A percentile compares a stretch with the other conserved stretches of the same genome.
Evolutionary conservation across 2,888 invertebrate species (phyloP).

Genomic region (Sinotaia quadrata): DNA sequence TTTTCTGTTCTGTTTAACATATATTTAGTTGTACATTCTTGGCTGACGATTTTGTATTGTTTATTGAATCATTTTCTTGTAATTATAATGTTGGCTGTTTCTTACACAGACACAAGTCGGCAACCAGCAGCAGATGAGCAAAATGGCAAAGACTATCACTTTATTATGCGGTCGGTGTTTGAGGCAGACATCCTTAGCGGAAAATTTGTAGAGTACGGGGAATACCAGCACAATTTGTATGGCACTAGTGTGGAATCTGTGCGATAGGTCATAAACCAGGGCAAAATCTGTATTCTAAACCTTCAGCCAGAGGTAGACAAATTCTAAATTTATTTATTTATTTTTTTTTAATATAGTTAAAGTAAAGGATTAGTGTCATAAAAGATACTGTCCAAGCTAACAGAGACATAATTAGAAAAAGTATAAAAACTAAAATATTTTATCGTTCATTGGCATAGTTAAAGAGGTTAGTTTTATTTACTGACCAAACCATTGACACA

Average conservation of each 20-base stretch:
- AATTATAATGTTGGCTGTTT: too few relatives aligned
- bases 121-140: constrained; percentile 92
- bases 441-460: constrained; percentile 94
- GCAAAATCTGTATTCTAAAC: constrained; percentile 97
- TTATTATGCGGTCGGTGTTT: constrained; percentile 94
- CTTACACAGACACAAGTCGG: constrained; percentile 94
- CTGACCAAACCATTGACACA: too few relatives aligned
- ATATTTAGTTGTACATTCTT: too few relatives aligned
- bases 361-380: constrained; percentile 92
- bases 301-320: constrained; percentile 85
- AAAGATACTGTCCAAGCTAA: too few relatives aligned
- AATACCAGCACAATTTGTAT: constrained; percentile 97
- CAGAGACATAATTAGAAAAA: constrained; percentile 94
- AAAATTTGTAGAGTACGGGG: constrained; percentile 97
- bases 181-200: constrained; percentile 93
- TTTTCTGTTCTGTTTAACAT: too few relatives aligned
- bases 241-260: constrained; percentile 96
- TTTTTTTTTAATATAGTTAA: too few relatives aligned
- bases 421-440: constrained; percentile 99
- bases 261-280: constrained; percentile 92
- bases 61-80: too few relatives aligned
- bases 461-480: constrained; percentile 89
- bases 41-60: too few relatives aligned
- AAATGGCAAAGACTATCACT: constrained; percentile 97
- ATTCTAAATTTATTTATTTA: too few relatives aligned